A percentile compares a stretch with the other conserved stretches of the same genome.
These are phyloP conservation scores for Formica exsecta DNA, from an alignment of 1,140 invertebrate genomes.

Conservation along the genomic window DNA sequence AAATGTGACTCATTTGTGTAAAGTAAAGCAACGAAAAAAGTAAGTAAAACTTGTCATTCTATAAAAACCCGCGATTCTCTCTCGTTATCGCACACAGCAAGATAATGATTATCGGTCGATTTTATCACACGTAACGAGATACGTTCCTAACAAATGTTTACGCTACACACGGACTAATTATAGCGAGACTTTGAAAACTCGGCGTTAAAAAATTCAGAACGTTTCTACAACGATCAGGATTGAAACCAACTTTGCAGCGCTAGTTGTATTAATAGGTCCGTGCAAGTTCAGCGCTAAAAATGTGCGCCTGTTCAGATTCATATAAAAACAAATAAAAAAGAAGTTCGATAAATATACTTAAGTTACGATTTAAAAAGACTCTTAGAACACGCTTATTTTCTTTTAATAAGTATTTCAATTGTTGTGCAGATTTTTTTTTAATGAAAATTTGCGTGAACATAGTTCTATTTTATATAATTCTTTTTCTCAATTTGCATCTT, in stretches of 20 bases:
- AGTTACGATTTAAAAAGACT: background rate
- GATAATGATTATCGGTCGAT: constrained; percentile 33
- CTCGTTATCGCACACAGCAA: background rate
- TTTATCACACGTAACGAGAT: constrained; percentile 10
- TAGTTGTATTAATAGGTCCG: background rate
- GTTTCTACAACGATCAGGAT: background rate
- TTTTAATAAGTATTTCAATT: background rate
- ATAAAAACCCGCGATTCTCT: background rate
- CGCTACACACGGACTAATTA: background rate
- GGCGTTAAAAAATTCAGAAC: constrained; percentile 10
- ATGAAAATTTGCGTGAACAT: background rate
- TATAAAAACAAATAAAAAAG: background rate
- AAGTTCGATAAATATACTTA: background rate
- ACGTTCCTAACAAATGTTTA: background rate
- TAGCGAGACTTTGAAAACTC: constrained; percentile 4
- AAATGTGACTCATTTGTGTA: background rate
- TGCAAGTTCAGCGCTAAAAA: background rate
- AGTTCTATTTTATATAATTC: background rate
- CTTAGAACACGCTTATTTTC: background rate
- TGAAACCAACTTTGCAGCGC: background rate
- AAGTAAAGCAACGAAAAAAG: background rate
- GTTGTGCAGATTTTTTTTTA: background rate
- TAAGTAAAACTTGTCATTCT: background rate
- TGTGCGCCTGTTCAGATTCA: background rate
- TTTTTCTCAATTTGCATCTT: background rate